Base-by-base conservation (phyloP, 2,113 vertebrate species). In the Peromyscus leucopus region DNA sequence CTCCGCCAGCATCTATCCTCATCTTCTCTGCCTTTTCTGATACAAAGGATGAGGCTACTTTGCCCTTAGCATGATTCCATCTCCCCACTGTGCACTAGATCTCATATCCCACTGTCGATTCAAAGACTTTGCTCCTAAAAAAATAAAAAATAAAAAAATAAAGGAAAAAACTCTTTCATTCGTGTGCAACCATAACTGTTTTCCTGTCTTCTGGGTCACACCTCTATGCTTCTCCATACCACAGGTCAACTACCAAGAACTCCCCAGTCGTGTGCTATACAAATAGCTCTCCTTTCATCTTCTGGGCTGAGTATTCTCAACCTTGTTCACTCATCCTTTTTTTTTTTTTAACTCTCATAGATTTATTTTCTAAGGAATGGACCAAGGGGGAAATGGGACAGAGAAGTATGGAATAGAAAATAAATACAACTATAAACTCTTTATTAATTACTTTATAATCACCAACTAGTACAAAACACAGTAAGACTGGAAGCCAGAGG, bases 391-490 rank as follows among this genome's bases (percentile, higher is more conserved):
- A 98, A 98, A 98, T 92, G 57, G 93, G 94, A 71, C 42, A 93
- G 85, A 80, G 48, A 97, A 93, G 78, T 96, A 95, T 91, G 95
- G 46, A 98, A 98, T 97, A 98, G 97, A 98, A 99, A 99, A 98
- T 98, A 98, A 98, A 98, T 98, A 98, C 95, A 98, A 98, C 97
- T 93, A 93, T 98, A 98, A 98, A 98, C 98, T 97, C 87, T 97
- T 96, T 98, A 39, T 63, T 65, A 31, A 82, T 96, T 96, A 97
- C 90, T 98, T 98, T 98, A 98, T 98, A 98, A 98, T 98, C 97
- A 98, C 98, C 96, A 98, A 97, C 83, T 90, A 98, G 99, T 99
- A 99, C 98, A 98, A 95, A 96, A 97, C 92, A 97, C n/a, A 65
- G 31, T 42, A 26, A 98, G 97, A 96, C 97, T 98, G 97, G 98